These are phyloP conservation scores for Desoria tigrina DNA, from an alignment of 2,888 invertebrate species.

Conservation along the genomic window DNA sequence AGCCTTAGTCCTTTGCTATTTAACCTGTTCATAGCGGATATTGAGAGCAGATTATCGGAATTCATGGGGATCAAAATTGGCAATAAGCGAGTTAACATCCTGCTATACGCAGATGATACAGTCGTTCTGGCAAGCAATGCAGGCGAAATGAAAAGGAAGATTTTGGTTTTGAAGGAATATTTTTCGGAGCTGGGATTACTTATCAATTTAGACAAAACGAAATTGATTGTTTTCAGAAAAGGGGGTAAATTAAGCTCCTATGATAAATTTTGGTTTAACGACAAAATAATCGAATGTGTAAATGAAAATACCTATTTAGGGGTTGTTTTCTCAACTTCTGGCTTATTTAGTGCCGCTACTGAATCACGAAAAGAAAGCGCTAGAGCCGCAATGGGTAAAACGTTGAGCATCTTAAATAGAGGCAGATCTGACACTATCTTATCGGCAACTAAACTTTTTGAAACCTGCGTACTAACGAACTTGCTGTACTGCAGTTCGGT, in stretches of 20 bases:
- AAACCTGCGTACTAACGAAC: not conserved
- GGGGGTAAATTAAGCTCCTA: conserved; percentile 7
- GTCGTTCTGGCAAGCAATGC: conserved; percentile 20
- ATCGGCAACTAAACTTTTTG: not conserved
- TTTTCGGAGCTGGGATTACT: conserved; percentile 7
- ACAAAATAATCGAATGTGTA: conserved; percentile 25
- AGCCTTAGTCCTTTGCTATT: conserved; percentile 30
- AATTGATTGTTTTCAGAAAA: conserved; percentile 37
- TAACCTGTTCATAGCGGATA: conserved; percentile 27
- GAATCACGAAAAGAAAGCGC: not conserved
- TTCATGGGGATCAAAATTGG: conserved; percentile 8
- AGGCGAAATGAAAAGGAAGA: conserved; percentile 27
- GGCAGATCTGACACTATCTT: not conserved
- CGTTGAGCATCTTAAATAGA: not conserved
- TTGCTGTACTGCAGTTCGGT: not conserved
- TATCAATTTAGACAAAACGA: conserved; percentile 35
- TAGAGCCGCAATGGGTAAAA: not conserved
- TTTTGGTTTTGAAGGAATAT: conserved; percentile 17
- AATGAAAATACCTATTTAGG: conserved; percentile 28
- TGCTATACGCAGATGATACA: conserved; percentile 36
- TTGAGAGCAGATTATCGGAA: conserved; percentile 15
- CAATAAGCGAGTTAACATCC: conserved; percentile 13
- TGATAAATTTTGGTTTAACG: conserved; percentile 17
- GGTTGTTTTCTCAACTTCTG: conserved; percentile 12
- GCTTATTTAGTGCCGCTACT: conserved; percentile 12